Percentiles rank a stretch among this genome's conserved stretches.
Evolutionary conservation across 2,888 invertebrate genomes (phyloP).

Genomic region (Agrenia bidenticulata): DNA sequence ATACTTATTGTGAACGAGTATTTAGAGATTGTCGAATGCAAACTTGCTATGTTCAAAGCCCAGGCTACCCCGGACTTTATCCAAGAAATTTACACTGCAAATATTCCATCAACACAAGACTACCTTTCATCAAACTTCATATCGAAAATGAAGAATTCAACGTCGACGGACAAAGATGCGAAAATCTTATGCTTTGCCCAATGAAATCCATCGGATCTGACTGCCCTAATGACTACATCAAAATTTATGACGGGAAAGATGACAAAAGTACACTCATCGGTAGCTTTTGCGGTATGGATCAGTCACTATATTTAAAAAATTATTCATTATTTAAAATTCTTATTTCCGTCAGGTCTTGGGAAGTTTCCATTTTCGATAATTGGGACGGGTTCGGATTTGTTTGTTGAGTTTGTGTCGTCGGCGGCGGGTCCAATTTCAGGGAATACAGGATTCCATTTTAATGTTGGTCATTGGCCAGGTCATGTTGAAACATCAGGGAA

Average conservation of each 20-base stretch:
- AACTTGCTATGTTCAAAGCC: constrained; percentile 90
- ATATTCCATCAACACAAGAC: constrained; percentile 82
- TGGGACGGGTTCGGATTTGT: constrained; percentile 67
- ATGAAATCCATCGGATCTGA: constrained; percentile 69
- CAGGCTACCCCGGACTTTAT: constrained; percentile 89
- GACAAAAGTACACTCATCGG: constrained; percentile 84
- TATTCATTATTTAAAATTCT: background rate
- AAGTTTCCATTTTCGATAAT: constrained; percentile 93
- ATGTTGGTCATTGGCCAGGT: constrained; percentile 91
- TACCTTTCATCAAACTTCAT: constrained; percentile 86
- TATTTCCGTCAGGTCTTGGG: background rate
- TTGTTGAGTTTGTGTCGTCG: constrained; percentile 75
- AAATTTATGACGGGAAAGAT: constrained; percentile 86
- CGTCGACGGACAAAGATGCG: constrained; percentile 68
- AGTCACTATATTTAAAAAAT: background rate
- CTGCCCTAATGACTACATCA: constrained; percentile 86
- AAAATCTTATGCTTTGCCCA: constrained; percentile 92
- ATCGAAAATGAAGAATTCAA: constrained; percentile 92
- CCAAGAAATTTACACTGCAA: constrained; percentile 87
- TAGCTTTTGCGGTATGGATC: constrained; percentile 90
- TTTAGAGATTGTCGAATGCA: constrained; percentile 76
- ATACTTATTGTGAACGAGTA: constrained; percentile 64
- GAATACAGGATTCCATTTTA: constrained; percentile 92
- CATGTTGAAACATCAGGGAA: constrained; percentile 87
- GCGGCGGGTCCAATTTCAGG: constrained; percentile 79